These are phyloP conservation scores for Thaumetopoea pityocampa DNA, from an alignment of 1,140 invertebrate species.

Conservation along the genomic window DNA sequence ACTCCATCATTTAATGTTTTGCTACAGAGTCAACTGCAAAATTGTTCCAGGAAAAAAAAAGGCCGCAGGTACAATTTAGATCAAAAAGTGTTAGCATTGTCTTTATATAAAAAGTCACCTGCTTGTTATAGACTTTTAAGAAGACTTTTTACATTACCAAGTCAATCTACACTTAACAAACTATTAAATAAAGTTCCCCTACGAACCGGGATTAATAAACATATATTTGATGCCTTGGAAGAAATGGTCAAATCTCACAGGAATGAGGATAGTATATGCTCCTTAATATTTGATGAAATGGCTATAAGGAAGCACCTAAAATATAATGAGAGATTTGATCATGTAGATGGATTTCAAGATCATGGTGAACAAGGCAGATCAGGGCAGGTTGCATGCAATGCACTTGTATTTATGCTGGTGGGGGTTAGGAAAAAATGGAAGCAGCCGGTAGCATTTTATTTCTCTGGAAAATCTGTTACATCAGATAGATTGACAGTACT, in stretches of 20 bases:
- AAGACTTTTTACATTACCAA: too few relatives aligned
- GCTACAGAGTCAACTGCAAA: too few relatives aligned
- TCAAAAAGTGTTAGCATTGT: too few relatives aligned
- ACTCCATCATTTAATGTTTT: too few relatives aligned
- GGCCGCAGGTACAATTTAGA: too few relatives aligned
- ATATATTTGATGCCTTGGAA: background rate
- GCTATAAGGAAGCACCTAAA: slow-evolving; percentile 16
- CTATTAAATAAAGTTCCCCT: too few relatives aligned
- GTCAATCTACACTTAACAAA: too few relatives aligned
- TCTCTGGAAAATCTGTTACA: slow-evolving; percentile 8
- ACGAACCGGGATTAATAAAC: background rate
- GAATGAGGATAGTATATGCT: slow-evolving; percentile 2
- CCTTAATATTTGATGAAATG: slow-evolving; percentile 19
- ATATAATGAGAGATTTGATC: slow-evolving; percentile 13
- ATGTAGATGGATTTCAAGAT: slow-evolving; percentile 19
- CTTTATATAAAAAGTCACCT: too few relatives aligned
- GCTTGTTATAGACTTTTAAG: too few relatives aligned
- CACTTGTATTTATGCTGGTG: slow-evolving; percentile 1
- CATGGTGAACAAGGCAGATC: slow-evolving; percentile 19
- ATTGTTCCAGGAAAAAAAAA: too few relatives aligned
- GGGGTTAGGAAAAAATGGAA: slow-evolving; percentile 12
- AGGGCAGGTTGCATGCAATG: background rate
- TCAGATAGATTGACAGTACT: slow-evolving; percentile 14
- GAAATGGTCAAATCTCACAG: background rate
- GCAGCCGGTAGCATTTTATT: slow-evolving; percentile 9